Conservation (phyloP, 2,888 invertebrate genomes). For the Leptopilina syphax region DNA sequence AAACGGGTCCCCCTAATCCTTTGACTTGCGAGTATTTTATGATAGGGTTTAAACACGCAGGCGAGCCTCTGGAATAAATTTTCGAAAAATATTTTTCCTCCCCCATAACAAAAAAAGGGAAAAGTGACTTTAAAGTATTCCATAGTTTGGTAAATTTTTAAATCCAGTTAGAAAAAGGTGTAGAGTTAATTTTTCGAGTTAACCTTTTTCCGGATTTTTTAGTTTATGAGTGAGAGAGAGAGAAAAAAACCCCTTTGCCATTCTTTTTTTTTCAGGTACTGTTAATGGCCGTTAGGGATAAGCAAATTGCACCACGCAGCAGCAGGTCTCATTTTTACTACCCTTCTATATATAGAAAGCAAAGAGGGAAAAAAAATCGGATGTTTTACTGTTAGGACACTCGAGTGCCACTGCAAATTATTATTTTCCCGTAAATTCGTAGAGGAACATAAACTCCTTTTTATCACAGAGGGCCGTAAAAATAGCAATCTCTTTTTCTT, state of each 20-base stretch:
- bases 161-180: slow-evolving; percentile 59
- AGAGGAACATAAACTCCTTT: slow-evolving; percentile 26
- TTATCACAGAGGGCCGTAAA: slow-evolving; percentile 22
- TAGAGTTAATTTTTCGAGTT: slow-evolving; percentile 19
- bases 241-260: slow-evolving; percentile 45
- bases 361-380: slow-evolving; percentile 6
- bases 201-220: slow-evolving; percentile 9
- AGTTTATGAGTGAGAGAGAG: slow-evolving; percentile 19
- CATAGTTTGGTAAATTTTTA: slow-evolving; percentile 54
- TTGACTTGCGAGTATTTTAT: slow-evolving; percentile 46
- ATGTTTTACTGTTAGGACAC: slow-evolving; percentile 20
- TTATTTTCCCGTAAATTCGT: slow-evolving; percentile 23
- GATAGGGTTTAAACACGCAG: slow-evolving; percentile 7
- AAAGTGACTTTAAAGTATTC: background rate
- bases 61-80: slow-evolving; percentile 42
- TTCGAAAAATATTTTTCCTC: slow-evolving; percentile 20
- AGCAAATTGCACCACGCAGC: slow-evolving; percentile 16
- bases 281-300: slow-evolving; percentile 49
- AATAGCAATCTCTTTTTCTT: background rate
- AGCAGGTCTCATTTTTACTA: slow-evolving; percentile 9
- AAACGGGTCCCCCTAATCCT: slow-evolving; percentile 52
- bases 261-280: slow-evolving; percentile 49
- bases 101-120: no score
- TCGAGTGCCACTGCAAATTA: slow-evolving; percentile 11
- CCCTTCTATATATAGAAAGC: background rate